Percentiles rank a stretch among this genome's conserved stretches.
Evolutionary conservation across 2,113 vertebrate genomes (phyloP).

Genomic region (Upupa epops): DNA sequence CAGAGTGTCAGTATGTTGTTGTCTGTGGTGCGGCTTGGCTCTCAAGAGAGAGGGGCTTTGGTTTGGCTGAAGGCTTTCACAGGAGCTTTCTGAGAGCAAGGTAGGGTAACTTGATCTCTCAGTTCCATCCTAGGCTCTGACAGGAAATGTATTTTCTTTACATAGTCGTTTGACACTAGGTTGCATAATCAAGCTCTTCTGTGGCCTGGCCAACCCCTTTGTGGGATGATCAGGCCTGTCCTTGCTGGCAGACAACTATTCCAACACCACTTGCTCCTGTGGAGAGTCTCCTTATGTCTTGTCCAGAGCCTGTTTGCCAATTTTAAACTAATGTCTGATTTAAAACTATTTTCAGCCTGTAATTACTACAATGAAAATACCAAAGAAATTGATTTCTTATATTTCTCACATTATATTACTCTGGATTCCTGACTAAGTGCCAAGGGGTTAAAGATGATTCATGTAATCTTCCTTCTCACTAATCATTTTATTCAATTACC

Average conservation of each 20-base stretch:
- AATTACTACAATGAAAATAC: conserved; percentile 58
- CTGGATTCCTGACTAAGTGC: conserved; percentile 39
- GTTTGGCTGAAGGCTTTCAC: neutral
- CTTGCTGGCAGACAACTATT: neutral
- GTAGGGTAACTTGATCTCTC: neutral
- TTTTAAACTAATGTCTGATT: conserved; percentile 29
- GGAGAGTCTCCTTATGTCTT: neutral
- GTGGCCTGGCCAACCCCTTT: neutral
- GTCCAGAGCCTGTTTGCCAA: neutral
- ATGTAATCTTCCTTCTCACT: conserved; percentile 58
- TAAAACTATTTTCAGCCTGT: conserved; percentile 52
- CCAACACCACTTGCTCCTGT: neutral
- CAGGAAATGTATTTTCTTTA: neutral
- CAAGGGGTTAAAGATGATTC: conserved; percentile 57
- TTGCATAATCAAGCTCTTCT: neutral
- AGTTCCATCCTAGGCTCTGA: neutral
- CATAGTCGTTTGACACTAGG: neutral
- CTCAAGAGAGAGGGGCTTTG: neutral
- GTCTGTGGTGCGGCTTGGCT: neutral
- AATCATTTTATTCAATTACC: conserved; percentile 65
- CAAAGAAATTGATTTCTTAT: conserved; percentile 41
- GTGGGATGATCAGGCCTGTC: neutral
- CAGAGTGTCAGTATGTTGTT: neutral
- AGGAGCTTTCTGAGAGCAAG: neutral
- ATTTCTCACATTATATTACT: conserved; percentile 10